Evolutionary conservation across 2,797 vertebrate species (phyloP).

Genomic region (Paramormyrops hopkinsi): DNA sequence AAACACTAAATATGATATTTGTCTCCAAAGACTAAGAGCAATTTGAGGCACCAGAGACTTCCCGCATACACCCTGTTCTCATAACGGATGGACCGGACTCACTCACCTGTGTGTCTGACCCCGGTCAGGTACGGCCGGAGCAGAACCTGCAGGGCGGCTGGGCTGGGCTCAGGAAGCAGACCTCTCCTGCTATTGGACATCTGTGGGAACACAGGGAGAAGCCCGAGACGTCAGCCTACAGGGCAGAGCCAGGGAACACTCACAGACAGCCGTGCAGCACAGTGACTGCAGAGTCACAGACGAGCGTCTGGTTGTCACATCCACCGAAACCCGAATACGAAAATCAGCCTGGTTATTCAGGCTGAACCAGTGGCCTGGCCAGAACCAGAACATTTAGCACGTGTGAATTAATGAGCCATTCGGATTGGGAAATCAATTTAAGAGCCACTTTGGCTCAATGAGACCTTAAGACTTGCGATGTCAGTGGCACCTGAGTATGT

Average conservation of each 20-base stretch:
- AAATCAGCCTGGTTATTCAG: neutral
- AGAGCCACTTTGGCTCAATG: neutral
- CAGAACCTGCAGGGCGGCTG: conserved; percentile 84
- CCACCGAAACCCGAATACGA: neutral
- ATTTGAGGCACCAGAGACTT: neutral
- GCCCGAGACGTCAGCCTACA: neutral
- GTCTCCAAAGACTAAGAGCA: neutral
- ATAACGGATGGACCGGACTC: neutral
- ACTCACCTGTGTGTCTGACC: conserved; percentile 62
- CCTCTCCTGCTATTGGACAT: conserved; percentile 85
- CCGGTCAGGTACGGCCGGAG: conserved; percentile 74
- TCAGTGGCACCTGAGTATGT: neutral
- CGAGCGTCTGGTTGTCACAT: neutral
- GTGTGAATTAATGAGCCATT: neutral
- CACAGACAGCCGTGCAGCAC: neutral
- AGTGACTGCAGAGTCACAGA: neutral
- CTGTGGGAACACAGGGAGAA: conserved; percentile 47
- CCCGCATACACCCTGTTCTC: neutral
- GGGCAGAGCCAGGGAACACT: neutral
- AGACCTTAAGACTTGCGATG: neutral
- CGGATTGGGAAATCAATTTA: neutral
- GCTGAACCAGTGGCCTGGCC: neutral
- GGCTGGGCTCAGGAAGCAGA: conserved; percentile 84
- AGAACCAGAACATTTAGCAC: neutral
- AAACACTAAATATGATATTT: neutral